These are phyloP conservation scores for Blastomussa wellsi DNA, from an alignment of 92 coral and sea anemone species.

Conservation along the genomic window DNA sequence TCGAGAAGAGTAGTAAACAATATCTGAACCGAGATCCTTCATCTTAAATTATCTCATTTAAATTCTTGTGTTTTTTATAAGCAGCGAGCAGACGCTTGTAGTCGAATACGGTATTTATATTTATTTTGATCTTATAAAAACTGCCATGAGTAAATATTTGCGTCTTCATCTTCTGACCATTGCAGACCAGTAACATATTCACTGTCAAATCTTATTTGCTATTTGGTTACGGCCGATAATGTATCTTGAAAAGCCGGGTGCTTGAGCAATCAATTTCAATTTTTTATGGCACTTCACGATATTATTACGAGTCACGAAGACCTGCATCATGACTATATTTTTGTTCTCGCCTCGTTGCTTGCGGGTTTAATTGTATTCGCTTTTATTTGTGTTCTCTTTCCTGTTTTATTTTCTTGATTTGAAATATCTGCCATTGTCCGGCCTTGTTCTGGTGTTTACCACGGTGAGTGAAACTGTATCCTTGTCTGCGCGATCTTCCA, in stretches of 20 bases:
- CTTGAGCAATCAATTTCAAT: slow-evolving; percentile 40
- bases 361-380: slow-evolving; percentile 8
- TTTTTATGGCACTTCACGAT: slow-evolving; percentile 26
- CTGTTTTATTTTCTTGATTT: slow-evolving; percentile 5
- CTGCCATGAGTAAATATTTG: slow-evolving; percentile 33
- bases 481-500: slow-evolving; percentile 1
- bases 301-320: slow-evolving; percentile 32
- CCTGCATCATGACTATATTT: neutral
- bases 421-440: slow-evolving; percentile 3
- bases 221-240: slow-evolving; percentile 48
- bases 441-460: neutral
- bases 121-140: slow-evolving; percentile 21
- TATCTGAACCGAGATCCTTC: neutral
- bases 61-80: neutral
- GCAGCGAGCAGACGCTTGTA: neutral
- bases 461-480: slow-evolving; percentile 25
- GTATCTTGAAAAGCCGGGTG: slow-evolving; percentile 58
- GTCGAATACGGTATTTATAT: slow-evolving; percentile 17
- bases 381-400: slow-evolving; percentile 16
- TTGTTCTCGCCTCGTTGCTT: slow-evolving; percentile 5
- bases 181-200: slow-evolving; percentile 35
- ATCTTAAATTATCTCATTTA: neutral
- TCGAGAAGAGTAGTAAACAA: slow-evolving; percentile 24
- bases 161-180: slow-evolving; percentile 17
- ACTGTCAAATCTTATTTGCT: slow-evolving; percentile 47